Base-by-base conservation (phyloP, 2,797 vertebrate genomes). In the Microctenopoma stevenorrisi region DNA sequence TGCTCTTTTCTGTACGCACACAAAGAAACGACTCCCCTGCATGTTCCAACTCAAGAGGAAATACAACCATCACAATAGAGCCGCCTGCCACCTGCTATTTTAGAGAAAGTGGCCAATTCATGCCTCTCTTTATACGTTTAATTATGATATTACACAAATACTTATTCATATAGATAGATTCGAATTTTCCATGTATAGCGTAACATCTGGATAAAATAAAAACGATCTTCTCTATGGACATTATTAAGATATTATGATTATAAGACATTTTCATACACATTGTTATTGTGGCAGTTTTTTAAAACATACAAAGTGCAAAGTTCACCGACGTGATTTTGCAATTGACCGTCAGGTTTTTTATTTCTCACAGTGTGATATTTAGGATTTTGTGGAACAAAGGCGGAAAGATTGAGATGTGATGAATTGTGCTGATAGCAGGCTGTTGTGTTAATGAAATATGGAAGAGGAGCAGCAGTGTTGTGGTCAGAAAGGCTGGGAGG, bases 1-100 rank as follows among this genome's bases (percentile, higher is more conserved):
- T 91, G 86, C 90, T 92, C 83, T 88, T 91, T 90, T 92, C 86
- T 85, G 73, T 73, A 53, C 50, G 46, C 86, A 88, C 87, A 91
- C 92, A 92, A 90, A 92, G 89, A 87, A 86, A 79, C 63, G 69
- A 75, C 82, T 88, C 81, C 78, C 78, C 35, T 14, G 74, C 69
- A 66, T 71, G 68, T 69, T 87, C 53, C 58, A 56, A 63, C 64
- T 82, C 64, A 46, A 60, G 65, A 65, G 68, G 66, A 83, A 77
- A 85, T 64, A 61, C 61, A 75, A 25, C 68, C 37, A 1, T 53
- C 72, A 70, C 65, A 70, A 77, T 65, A 52, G 51, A 78, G 42
- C 42, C 12, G 52, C 57, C 71, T 66, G 62, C 70, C 74, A 65
- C 44, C 30, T 2, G 38, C 70, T 72, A 38, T 82, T 64, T 78